Percentiles rank a stretch among this genome's conserved stretches.
phyloP scores from a whole-genome alignment of 1,140 invertebrate species.

The Brachionus asplanchnoidis region DNA sequence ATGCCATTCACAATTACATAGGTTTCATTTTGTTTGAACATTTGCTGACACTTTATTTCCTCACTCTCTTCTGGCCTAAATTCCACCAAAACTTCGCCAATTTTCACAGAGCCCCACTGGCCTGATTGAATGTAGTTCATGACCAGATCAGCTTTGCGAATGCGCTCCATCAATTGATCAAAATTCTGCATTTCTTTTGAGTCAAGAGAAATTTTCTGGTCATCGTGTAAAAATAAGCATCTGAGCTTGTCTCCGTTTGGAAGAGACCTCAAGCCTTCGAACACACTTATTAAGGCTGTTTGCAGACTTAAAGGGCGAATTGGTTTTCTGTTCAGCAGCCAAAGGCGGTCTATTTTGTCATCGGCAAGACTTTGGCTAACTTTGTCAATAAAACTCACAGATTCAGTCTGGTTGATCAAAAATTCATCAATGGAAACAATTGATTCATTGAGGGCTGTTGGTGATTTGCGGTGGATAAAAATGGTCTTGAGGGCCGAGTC shows the following conservation, averaged over 20 bases:
- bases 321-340: background rate
- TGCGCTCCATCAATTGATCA: background rate
- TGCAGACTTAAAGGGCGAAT: background rate
- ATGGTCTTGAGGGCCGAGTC: background rate
- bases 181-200: background rate
- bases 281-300: background rate
- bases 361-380: background rate
- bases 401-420: background rate
- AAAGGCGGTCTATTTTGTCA: background rate
- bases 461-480: background rate
- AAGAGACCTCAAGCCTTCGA: background rate
- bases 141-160: background rate
- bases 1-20: background rate
- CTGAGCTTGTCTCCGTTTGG: background rate
- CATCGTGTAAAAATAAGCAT: background rate
- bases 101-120: background rate
- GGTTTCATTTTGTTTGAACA: slow-evolving; percentile 4
- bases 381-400: background rate
- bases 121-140: background rate
- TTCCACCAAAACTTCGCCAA: background rate
- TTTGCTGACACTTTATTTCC: background rate
- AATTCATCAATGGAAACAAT: slow-evolving; percentile 7
- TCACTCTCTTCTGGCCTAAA: background rate
- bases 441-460: background rate
- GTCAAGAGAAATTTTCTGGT: background rate